Conservation (phyloP, 2,888 invertebrate genomes). For the Peribatodes rhomboidaria region DNA sequence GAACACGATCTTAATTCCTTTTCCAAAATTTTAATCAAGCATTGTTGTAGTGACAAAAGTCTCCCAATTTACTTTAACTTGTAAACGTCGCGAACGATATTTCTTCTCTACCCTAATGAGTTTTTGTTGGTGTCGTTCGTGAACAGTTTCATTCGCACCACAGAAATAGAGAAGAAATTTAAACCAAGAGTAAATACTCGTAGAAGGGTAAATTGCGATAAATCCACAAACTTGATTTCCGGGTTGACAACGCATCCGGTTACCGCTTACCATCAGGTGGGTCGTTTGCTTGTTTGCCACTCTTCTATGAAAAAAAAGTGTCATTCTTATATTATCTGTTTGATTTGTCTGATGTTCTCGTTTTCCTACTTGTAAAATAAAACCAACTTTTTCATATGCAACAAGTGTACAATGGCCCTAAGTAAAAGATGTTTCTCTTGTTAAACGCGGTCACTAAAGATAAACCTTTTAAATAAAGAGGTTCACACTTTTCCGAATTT, state of each 20-base stretch:
- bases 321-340: too few relatives aligned
- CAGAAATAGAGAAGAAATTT: conserved; percentile 27
- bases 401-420: too few relatives aligned
- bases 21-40: conserved; percentile 27
- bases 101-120: conserved; percentile 32
- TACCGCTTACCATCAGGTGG: too few relatives aligned
- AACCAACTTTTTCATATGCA: too few relatives aligned
- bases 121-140: conserved; percentile 20
- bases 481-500: neutral
- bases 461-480: neutral
- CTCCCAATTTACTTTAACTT: conserved; percentile 29
- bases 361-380: too few relatives aligned
- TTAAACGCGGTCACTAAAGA: neutral
- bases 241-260: too few relatives aligned
- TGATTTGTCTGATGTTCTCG: too few relatives aligned
- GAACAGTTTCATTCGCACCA: conserved; percentile 31
- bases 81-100: conserved; percentile 20
- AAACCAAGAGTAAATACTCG: neutral
- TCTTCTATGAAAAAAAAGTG: too few relatives aligned
- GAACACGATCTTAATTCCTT: conserved; percentile 15
- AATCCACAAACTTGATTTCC: neutral
- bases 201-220: neutral
- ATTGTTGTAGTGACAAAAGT: conserved; percentile 23
- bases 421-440: neutral
- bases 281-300: too few relatives aligned